These are phyloP conservation scores for Drosophila lacteicornis DNA, from an alignment of 1,140 invertebrate species.

Conservation along the genomic window DNA sequence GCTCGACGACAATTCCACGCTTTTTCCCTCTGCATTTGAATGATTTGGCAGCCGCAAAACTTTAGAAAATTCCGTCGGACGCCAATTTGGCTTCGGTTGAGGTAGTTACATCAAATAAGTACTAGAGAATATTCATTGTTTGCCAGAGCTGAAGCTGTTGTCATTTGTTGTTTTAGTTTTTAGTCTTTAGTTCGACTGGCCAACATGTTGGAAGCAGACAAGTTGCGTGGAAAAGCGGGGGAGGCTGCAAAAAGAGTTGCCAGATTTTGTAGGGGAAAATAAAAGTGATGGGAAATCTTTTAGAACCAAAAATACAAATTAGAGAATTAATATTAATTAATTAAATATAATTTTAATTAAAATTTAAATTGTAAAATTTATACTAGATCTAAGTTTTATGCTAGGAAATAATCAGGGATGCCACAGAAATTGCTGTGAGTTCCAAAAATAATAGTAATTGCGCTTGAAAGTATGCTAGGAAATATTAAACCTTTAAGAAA, in stretches of 20 bases:
- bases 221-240: slow-evolving; percentile 38
- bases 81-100: slow-evolving; percentile 41
- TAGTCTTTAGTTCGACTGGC: slow-evolving; percentile 10
- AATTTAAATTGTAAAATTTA: neutral
- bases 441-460: neutral
- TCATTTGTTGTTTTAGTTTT: neutral
- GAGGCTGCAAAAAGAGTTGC: slow-evolving; percentile 17
- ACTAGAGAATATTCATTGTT: slow-evolving; percentile 35
- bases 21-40: slow-evolving; percentile 8
- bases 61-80: slow-evolving; percentile 13
- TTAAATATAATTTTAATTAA: too few species aligned
- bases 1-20: slow-evolving; percentile 29
- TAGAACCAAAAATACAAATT: neutral
- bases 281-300: neutral
- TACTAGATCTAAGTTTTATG: neutral
- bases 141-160: slow-evolving; percentile 14
- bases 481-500: neutral
- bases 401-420: neutral
- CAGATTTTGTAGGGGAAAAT: slow-evolving; percentile 15
- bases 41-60: slow-evolving; percentile 51
- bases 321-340: neutral
- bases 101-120: slow-evolving; percentile 22
- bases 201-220: slow-evolving; percentile 54
- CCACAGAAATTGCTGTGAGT: neutral
- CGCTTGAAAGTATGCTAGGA: neutral